These are phyloP conservation scores for Crambe crambe DNA, from an alignment of 37 sponge, comb jelly and placozoan genomes.

Conservation along the genomic window DNA sequence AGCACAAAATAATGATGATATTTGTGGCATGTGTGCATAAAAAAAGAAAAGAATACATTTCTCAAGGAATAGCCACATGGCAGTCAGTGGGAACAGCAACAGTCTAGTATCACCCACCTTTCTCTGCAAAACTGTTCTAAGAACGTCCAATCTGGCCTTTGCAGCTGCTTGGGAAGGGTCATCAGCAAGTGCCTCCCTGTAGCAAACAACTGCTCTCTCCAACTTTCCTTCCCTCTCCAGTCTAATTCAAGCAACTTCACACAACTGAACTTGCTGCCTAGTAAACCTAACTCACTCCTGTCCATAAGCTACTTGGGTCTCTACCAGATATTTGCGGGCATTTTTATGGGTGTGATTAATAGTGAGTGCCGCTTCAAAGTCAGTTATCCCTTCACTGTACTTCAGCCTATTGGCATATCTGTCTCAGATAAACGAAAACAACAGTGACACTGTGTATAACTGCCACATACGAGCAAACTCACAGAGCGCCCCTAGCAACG, in stretches of 20 bases:
- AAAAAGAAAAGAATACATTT: not conserved
- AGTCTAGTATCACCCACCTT: conserved; percentile 36
- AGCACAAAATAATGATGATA: not conserved
- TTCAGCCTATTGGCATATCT: conserved; percentile 63
- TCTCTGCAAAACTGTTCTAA: conserved; percentile 27
- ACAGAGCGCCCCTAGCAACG: conserved; percentile 87
- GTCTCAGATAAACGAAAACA: not conserved
- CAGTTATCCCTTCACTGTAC: conserved; percentile 50
- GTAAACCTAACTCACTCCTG: conserved; percentile 56
- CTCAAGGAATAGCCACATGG: not conserved
- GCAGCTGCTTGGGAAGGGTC: conserved; percentile 42
- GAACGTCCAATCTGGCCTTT: conserved; percentile 28
- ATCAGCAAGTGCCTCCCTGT: conserved; percentile 51
- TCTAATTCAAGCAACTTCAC: conserved; percentile 4
- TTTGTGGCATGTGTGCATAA: conserved; percentile 8
- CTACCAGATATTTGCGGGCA: conserved; percentile 71
- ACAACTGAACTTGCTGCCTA: not conserved
- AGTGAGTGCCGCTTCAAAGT: conserved; percentile 69
- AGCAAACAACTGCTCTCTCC: conserved; percentile 48
- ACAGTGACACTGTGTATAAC: not conserved
- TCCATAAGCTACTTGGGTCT: conserved; percentile 70
- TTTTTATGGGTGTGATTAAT: conserved; percentile 60
- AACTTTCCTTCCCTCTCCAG: conserved; percentile 51
- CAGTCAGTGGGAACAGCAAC: not conserved
- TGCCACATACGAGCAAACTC: no score